Evolutionary conservation across 2,797 vertebrate species (phyloP), one percentile per base, ranked within the genome.

Genomic region (Hypotaenidia okinawae): DNA sequence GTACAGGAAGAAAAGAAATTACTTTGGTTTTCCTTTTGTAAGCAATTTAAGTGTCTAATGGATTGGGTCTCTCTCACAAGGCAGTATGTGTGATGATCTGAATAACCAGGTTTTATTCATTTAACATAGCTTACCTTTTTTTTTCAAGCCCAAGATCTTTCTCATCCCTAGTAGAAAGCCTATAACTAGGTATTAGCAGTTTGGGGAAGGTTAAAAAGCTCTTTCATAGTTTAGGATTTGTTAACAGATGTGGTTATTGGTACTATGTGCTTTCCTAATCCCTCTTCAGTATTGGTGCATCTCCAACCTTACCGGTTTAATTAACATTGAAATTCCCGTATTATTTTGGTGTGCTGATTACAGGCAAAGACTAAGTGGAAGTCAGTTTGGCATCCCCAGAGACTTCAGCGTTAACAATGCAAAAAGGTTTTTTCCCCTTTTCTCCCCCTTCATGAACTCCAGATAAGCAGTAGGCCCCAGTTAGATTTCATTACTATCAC

Each of bases 401-500:
- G 98, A 97, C 94, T 98, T 97, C 33, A 69, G 90, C 89, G 94
- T 95, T 97, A 97, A 98, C 97, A 98, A 97, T 97, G 97, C 95
- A 95, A 70, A 67, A 95, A 85, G 51, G 77, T 11, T 94, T 47
- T 96, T 94, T 35, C 2, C 45, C 39, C 72, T 87, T 92, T 96
- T 97, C 95, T 89, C 86, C 92, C 88, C 85, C 70, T 97, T 96
- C 94, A 82, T 89, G 92, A 97, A 95, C 90, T 96, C 93, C 93
- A 97, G 97, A 98, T 98, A 98, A 98, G 98, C 97, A 96, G 96
- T 96, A 96, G 97, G 97, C 96, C 96, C 37, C 80, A 97, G 98
- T 98, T 98, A 98, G 97, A 98, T 98, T 98, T 98, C 98, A 98
- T 98, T 98, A 98, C 98, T 97, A 96, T 98, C 97, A 97, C 95